Evolutionary conservation across 2,888 invertebrate genomes (phyloP), one percentile per base, ranked within the genome.

Genomic region (Caenorhabditis panamensis): DNA sequence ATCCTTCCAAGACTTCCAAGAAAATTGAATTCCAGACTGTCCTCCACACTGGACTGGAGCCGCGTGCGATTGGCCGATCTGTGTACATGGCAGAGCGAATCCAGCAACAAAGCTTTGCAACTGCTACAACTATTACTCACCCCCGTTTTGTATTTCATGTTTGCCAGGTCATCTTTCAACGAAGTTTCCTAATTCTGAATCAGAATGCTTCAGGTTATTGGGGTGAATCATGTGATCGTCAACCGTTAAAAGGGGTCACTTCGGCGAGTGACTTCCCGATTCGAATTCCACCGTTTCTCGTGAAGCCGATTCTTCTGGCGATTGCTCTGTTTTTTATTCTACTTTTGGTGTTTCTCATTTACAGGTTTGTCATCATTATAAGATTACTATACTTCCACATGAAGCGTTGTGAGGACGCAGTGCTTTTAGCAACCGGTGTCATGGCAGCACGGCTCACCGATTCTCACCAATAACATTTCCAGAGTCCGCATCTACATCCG

Each of bases 31-130:
- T 79, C 41, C 75, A 82, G 82, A 79, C 47, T 83, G 82, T 54
- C 77, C 80, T 51, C 77, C 66, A 8, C 82, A 83, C 56, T 83
- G 79, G 79, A 72, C 80, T 4, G 82, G 82, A 22, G 73, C 79
- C 2, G 73, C 82, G 1, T 83, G 82, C 37, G 82, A 83, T 53
- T 83, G 82, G 82, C 82, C 82, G 31, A 77, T 83, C 41, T 83
- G 82, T 56, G 67, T 73, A 2, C 66, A 83, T 41, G 82, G 82
- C 11, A 24, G 78, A 53, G 79, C 79, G 0, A 63, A 83, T 62
- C 62, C 82, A n/a, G 75, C 80, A 2, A 83, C 80, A 2, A 72
- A 72, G 51, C 31, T 54, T 1, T 83, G 82, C 26, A 56, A 62
- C 22, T 83, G 82, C 67, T 51, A 61, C 41, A 75, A 79, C 41